Evolutionary conservation across 1,140 invertebrate species (phyloP), one percentile per base, ranked within the genome.

Genomic region (Aphelenchoides avenae): DNA sequence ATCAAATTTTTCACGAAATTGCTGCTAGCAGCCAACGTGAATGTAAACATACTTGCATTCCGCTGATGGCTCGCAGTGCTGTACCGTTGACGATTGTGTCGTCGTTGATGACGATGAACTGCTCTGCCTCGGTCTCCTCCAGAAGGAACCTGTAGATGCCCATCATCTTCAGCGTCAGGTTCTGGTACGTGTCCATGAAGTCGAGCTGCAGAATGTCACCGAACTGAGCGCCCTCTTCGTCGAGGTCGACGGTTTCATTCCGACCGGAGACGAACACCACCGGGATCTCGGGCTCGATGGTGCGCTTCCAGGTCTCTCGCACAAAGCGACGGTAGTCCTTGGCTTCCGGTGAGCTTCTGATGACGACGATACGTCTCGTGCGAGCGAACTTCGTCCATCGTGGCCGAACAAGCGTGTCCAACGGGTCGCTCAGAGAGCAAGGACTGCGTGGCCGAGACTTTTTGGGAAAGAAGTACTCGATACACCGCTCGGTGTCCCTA

Each of bases 71-170:
- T 43, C 61, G 47, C 31, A 75, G 48, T 24, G 67, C 65, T 22
- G 74, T 73, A n/a, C 65, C 69, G 57, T 75, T 77, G 9, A 75
- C 74, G 44, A 75, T 77, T 37, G 74, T 77, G 51, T 75, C 73
- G 43, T 75, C 73, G 46, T 75, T 75, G n/a, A 76, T 73, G 22
- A 77, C 73, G 43, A 76, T 53, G 53, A 75, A 69, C 57, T 75
- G 61, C 29, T 72, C 44, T 18, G 60, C 51, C 7, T 57, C 48
- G 2, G 68, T 56, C 15, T 57, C 22, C 43, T 64, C 52, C 11
- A 64, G 43, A 29, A 75, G 62, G 30, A 57, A 73, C 15, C 69
- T 49, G 37, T 73, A 73, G 18, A 70, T 71, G 4, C 60, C 56
- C 68, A 75, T 75, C 73, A 75, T 75, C 55, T 75, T 75, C 44